Base-by-base conservation (phyloP, 2,797 vertebrate genomes). In the Antennarius maculatus region DNA sequence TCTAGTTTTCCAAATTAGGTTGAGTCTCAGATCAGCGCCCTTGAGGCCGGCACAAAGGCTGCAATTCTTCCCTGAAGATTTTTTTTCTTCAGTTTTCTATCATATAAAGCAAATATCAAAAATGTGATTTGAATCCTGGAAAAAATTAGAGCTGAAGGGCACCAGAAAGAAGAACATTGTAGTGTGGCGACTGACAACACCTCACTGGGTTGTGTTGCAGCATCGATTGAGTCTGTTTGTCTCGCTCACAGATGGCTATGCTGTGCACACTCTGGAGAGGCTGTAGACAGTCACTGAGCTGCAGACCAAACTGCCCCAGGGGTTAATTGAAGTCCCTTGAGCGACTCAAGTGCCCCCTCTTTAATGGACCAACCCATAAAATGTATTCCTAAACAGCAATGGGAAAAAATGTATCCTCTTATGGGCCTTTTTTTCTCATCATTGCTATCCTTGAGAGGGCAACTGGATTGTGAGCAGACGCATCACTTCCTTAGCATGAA, bases 91-190 rank as follows among this genome's bases (percentile, higher is more conserved):
- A 88, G 83, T 92, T 92, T 93, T 85, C 91, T 86, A 93, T 94
- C 91, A 93, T 93, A 92, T 85, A 92, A 89, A 93, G 93, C 91
- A 95, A 95, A 95, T 94, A 95, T 93, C 91, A 93, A 91, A 95
- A 94, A 94, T 94, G 93, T 94, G 93, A 93, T 93, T 94, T 91
- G 93, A 94, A 94, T 94, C 81, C 72, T 41, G 83, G 81, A 76
- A 90, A 92, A 93, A 92, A 92, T 91, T 85, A 87, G 85, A 75
- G 75, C 71, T 88, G 87, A 93, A 93, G 93, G 93, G 85, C 92
- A 50, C 74, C 72, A 66, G 77, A 89, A 92, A 88, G 89, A 84
- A 84, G 83, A 85, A 54, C 46, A 41, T 78, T 68, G 71, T 52
- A 41, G 63, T 41, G 61, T 1, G 7, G 61, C 46, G 48, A 77